Conservation (phyloP, 1,140 invertebrate species). For the Fragariocoptes setiger region DNA sequence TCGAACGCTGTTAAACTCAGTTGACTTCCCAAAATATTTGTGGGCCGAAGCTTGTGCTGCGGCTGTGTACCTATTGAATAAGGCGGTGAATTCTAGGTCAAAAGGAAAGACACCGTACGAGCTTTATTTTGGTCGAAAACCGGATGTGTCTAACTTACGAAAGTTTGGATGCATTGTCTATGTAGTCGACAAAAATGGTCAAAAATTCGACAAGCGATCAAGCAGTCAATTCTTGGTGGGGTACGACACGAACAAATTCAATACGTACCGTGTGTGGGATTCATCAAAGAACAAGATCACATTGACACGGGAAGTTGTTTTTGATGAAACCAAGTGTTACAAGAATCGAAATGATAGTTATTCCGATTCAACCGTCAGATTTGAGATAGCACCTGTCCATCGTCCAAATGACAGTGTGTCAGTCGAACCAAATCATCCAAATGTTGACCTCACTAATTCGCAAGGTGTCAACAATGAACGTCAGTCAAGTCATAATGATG, state of each 20-base stretch:
- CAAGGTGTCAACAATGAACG: too few species aligned
- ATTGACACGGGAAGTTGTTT: not conserved
- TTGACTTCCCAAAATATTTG: constrained; percentile 3
- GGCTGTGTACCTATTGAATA: not conserved
- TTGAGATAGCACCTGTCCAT: not conserved
- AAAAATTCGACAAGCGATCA: constrained; percentile 6
- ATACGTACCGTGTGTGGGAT: not conserved
- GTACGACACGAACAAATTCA: constrained; percentile 1
- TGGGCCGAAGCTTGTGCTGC: not conserved
- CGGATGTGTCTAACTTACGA: constrained; percentile 3
- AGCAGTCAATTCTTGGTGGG: constrained; percentile 3
- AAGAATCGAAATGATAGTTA: not conserved
- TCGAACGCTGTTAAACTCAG: constrained; percentile 14
- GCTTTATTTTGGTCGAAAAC: constrained; percentile 3
- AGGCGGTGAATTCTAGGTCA: not conserved
- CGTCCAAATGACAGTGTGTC: not conserved
- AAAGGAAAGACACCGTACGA: constrained; percentile 11
- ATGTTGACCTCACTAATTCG: too few species aligned
- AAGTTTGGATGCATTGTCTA: constrained; percentile 6
- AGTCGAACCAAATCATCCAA: too few species aligned
- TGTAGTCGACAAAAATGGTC: not conserved
- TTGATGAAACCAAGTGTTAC: not conserved
- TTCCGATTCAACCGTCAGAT: not conserved
- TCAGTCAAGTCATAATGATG: too few species aligned
- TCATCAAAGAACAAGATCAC: not conserved